Evolutionary conservation across 2,888 invertebrate species (phyloP).

Genomic region (Myopa tessellatipennis): DNA sequence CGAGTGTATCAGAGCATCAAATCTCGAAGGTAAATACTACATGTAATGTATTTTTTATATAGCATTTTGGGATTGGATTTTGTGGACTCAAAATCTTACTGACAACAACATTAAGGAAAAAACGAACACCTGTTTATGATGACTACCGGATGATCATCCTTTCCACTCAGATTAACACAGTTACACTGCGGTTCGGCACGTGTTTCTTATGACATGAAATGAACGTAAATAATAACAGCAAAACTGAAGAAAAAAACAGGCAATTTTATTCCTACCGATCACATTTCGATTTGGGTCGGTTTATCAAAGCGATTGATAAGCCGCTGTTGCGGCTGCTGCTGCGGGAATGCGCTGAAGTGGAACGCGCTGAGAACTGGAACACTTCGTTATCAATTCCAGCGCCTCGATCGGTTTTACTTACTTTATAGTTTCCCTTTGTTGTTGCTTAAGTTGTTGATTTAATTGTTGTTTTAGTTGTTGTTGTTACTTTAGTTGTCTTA

Average conservation of each 20-base stretch:
- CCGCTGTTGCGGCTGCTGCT: not conserved
- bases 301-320: no score
- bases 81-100: not conserved
- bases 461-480: not conserved
- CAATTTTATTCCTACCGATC: not conserved
- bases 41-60: not conserved
- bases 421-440: no score
- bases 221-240: not conserved
- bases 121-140: not conserved
- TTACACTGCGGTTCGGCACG: not conserved
- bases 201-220: not conserved
- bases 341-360: not conserved
- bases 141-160: not conserved
- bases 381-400: not conserved
- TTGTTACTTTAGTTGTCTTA: no score
- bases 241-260: not conserved
- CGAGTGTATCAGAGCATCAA: not conserved
- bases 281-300: no score
- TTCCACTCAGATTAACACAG: not conserved
- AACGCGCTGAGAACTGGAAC: not conserved
- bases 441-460: not conserved
- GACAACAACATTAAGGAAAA: no score
- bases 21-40: not conserved
- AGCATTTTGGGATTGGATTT: not conserved
- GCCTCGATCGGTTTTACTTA: not conserved